Conservation (phyloP, 1,140 invertebrate genomes). For the Tyrophagus putrescentiae region DNA sequence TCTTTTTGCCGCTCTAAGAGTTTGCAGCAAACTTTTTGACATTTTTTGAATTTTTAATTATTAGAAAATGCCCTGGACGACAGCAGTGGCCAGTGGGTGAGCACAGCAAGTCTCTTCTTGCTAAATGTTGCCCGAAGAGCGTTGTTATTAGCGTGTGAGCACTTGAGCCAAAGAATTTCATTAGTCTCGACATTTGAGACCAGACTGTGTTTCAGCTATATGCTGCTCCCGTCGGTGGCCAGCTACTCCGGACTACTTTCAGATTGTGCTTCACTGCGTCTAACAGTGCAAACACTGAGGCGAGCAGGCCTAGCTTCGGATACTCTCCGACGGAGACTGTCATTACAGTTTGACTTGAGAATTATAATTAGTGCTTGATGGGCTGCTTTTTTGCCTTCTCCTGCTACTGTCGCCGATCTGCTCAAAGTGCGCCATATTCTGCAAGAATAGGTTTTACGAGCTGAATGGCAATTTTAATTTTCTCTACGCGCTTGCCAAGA, state of each 20-base stretch:
- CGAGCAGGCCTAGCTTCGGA: background rate
- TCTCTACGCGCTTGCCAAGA: too few relatives aligned
- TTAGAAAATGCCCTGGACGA: conserved; percentile 4
- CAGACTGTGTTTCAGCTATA: too few relatives aligned
- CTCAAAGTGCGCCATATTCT: background rate
- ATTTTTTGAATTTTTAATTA: conserved; percentile 16
- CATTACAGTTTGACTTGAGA: conserved; percentile 16
- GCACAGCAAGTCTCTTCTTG: too few relatives aligned
- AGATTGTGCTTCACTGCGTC: too few relatives aligned
- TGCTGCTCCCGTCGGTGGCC: too few relatives aligned
- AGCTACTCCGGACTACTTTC: too few relatives aligned
- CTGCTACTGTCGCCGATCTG: background rate
- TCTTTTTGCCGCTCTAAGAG: background rate
- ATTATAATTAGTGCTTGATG: conserved; percentile 13
- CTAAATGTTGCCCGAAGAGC: too few relatives aligned
- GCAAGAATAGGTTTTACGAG: background rate
- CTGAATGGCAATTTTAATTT: conserved; percentile 3
- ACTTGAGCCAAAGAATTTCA: background rate
- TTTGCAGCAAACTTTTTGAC: conserved; percentile 10
- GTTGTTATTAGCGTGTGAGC: background rate
- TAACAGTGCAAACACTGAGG: background rate
- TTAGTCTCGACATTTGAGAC: conserved; percentile 15
- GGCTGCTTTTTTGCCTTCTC: background rate
- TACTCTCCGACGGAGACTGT: background rate
- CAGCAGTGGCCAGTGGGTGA: background rate